Percentiles rank a stretch among this genome's conserved stretches.
phyloP scores from a whole-genome alignment of 2,113 vertebrate genomes.

The Astatoreochromis straeleni region DNA sequence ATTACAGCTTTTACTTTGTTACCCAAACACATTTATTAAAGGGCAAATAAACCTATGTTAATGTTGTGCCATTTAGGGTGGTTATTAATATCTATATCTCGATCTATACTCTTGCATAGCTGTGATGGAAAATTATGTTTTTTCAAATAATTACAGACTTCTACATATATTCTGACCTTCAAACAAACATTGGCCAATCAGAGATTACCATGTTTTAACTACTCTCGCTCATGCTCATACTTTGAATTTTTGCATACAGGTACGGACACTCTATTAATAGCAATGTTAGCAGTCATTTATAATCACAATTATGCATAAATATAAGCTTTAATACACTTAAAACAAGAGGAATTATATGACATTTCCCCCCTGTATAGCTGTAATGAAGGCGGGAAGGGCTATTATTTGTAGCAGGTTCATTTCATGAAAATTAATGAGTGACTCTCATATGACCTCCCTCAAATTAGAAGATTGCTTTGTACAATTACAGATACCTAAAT shows the following conservation, averaged over 20 bases:
- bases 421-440: background rate
- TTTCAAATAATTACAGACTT: background rate
- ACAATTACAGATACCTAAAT: background rate
- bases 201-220: background rate
- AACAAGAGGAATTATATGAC: background rate
- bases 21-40: constrained; percentile 12
- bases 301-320: background rate
- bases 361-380: background rate
- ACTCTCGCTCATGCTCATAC: background rate
- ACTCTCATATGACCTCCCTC: background rate
- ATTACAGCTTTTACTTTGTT: background rate
- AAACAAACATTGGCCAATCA: background rate
- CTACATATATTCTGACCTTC: background rate
- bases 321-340: background rate
- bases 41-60: background rate
- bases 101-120: background rate
- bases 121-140: background rate
- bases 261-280: background rate
- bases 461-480: background rate
- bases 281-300: background rate
- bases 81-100: background rate
- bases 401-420: background rate
- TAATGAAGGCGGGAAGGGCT: background rate
- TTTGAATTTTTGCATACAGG: background rate
- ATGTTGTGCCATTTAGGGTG: constrained; percentile 14